A percentile compares a stretch with the other conserved stretches of the same genome.
phyloP scores from a whole-genome alignment of 2,888 invertebrate species.

The Marasmarcha lunaedactyla region DNA sequence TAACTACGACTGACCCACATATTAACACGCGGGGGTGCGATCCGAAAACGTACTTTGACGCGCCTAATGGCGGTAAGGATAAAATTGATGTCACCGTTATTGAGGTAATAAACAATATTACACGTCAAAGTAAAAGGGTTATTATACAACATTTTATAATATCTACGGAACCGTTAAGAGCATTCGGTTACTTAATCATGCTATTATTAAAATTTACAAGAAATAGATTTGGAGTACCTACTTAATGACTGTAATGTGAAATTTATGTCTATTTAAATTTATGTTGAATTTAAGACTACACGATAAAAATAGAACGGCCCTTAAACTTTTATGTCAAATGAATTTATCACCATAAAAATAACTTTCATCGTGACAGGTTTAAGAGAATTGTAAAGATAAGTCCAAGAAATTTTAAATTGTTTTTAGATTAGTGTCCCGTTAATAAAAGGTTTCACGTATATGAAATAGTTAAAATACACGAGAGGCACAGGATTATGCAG shows the following conservation, averaged over 20 bases:
- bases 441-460: too few relatives aligned
- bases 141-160: too few relatives aligned
- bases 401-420: too few relatives aligned
- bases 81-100: not conserved
- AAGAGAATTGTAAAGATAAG: too few relatives aligned
- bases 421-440: too few relatives aligned
- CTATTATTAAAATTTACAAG: too few relatives aligned
- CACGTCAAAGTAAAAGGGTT: not conserved
- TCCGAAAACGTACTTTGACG: conserved; percentile 1
- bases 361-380: conserved; percentile 8
- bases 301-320: conserved; percentile 15
- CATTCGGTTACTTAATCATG: too few relatives aligned
- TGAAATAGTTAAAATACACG: too few relatives aligned
- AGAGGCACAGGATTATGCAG: too few relatives aligned
- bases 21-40: conserved; percentile 16
- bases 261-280: conserved; percentile 4
- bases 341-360: conserved; percentile 27
- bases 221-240: too few relatives aligned
- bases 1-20: conserved; percentile 20
- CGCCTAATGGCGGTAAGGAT: not conserved
- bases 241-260: not conserved
- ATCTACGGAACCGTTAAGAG: too few relatives aligned
- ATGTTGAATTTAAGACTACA: conserved; percentile 15
- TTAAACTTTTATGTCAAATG: conserved; percentile 25
- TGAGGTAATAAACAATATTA: not conserved